Evolutionary conservation across 2,797 vertebrate genomes (phyloP), one percentile per base, ranked within the genome.

Genomic region (Aphelocoma californica): DNA sequence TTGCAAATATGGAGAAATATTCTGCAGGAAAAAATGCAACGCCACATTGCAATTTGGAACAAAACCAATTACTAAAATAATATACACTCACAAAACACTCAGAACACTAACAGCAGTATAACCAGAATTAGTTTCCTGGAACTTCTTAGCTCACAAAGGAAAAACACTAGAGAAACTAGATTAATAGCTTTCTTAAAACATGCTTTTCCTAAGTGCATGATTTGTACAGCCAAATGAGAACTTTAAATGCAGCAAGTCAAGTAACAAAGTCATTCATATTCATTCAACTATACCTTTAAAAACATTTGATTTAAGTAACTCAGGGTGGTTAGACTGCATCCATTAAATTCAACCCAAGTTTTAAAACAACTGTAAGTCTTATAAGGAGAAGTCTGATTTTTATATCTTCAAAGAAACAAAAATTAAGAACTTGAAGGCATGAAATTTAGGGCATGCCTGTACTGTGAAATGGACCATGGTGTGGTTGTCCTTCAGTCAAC

Each of bases 151-250:
- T 94, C 74, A 93, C 34, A 91, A 73, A 92, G 86, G 51, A 86
- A 94, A 94, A 97, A 91, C 25, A 73, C n/a, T 32, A 78, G 8
- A 88, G 16, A 92, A 95, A 90, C 44, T 44, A 90, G 75, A 95
- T 79, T 78, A 91, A 96, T 84, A 69, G 51, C 32, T 85, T 95
- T 84, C 77, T 81, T 79, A 72, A 94, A 95, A 92, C 8, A 4
- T 86, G 56, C 57, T 86, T 92, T 92, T 94, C 66, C 44, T 84
- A 88, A 94, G 70, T 73, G 48, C 42, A 82, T 4, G 14, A 66
- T 94, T 94, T 91, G 87, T 81, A 79, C 72, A 88, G 82, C 92
- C 82, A 95, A 81, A 88, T 75, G 57, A 90, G 50, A 86, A 79
- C 26, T 86, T 81, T 92, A 75, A 92, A 92, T 79, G 82, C 45